Percentiles rank a stretch among this genome's conserved stretches.
These are phyloP conservation scores for Petromus typicus DNA, from an alignment of 2,113 vertebrate species.

Conservation along the genomic window DNA sequence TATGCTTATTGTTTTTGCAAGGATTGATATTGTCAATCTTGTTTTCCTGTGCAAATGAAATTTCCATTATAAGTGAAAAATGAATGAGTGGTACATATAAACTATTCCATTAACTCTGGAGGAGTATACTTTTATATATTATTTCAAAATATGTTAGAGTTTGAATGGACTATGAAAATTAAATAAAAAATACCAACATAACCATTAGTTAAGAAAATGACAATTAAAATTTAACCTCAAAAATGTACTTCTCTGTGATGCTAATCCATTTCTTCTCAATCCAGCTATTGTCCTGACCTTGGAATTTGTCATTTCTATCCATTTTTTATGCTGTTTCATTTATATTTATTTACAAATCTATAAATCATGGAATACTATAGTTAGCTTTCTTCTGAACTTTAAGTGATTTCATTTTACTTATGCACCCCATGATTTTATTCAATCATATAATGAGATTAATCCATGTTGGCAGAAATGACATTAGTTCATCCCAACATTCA, in stretches of 20 bases:
- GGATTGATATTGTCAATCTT: background rate
- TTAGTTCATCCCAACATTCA: background rate
- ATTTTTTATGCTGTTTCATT: background rate
- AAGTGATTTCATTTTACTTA: background rate
- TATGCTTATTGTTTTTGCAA: background rate
- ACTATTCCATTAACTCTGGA: background rate
- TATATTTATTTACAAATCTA: too few species aligned
- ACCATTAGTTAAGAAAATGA: background rate
- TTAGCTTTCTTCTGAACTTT: background rate
- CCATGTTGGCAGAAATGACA: background rate
- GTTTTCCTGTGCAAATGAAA: too few species aligned
- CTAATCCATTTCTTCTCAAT: background rate
- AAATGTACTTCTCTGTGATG: background rate
- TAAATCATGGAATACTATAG: background rate
- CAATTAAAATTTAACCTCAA: background rate
- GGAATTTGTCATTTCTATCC: background rate
- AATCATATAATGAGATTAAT: background rate
- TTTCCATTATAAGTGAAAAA: constrained; percentile 43
- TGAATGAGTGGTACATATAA: background rate
- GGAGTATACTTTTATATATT: background rate
- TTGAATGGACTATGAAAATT: background rate
- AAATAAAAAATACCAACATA: background rate
- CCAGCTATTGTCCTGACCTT: background rate
- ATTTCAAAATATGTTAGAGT: background rate
- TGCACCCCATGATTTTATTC: background rate